These are phyloP conservation scores for Aethina tumida DNA, from an alignment of 1,140 invertebrate species.

Conservation along the genomic window DNA sequence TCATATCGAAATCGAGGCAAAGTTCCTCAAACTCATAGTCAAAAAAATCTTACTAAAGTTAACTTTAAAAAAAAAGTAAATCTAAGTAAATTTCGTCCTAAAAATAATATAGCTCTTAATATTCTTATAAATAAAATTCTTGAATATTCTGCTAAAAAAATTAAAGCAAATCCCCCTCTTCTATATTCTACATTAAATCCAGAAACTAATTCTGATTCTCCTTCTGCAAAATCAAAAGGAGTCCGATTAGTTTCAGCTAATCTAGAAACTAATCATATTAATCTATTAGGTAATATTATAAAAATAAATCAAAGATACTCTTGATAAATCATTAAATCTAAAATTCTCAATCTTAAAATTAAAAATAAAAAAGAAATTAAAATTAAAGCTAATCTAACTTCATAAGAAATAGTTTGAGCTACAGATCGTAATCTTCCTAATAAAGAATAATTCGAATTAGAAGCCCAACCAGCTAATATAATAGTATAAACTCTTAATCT, in stretches of 20 bases:
- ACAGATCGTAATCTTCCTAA: constrained; percentile 49
- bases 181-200: constrained; percentile 66
- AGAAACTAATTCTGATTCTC: constrained; percentile 62
- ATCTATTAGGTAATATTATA: no score
- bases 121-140: no score
- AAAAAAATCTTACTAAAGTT: constrained; percentile 41
- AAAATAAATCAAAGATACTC: no score
- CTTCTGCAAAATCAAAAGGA: no score
- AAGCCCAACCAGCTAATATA: constrained; percentile 48
- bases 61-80: constrained; percentile 42
- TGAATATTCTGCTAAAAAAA: constrained; percentile 64
- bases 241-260: no score
- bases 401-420: constrained; percentile 58
- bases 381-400: constrained; percentile 45
- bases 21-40: constrained; percentile 47
- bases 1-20: no score
- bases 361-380: constrained; percentile 41
- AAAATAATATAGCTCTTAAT: constrained; percentile 55
- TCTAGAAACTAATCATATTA: no score
- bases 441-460: constrained; percentile 54
- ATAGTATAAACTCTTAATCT: constrained; percentile 47
- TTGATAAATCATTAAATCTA: constrained; percentile 52
- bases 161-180: constrained; percentile 52
- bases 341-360: constrained; percentile 42
- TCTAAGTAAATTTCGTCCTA: constrained; percentile 36